Evolutionary conservation across 2,888 invertebrate species (phyloP).

Genomic region (Lycia hirtaria): DNA sequence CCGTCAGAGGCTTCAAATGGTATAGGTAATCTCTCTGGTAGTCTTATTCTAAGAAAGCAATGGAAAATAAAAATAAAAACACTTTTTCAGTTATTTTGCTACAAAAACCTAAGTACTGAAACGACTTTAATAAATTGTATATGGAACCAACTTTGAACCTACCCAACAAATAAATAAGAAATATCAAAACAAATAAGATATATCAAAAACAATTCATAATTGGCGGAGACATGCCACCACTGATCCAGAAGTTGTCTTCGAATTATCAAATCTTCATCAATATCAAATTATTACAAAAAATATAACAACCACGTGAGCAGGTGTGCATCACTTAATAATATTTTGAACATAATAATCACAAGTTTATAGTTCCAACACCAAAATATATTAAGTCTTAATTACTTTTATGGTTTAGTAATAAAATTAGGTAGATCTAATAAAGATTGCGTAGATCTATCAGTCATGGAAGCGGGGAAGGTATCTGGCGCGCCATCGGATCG

Average conservation of each 20-base stretch:
- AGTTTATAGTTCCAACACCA: slow-evolving; percentile 38
- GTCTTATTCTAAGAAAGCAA: no score
- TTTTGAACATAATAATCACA: slow-evolving; percentile 39
- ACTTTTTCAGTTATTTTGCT: no score
- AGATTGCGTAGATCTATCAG: slow-evolving; percentile 40
- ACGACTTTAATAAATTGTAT: no score
- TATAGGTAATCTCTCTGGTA: no score
- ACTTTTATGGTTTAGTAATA: slow-evolving; percentile 42
- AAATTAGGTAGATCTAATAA: slow-evolving; percentile 45
- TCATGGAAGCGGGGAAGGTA: slow-evolving; percentile 19
- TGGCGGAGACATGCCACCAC: slow-evolving; percentile 10
- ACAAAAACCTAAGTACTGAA: no score
- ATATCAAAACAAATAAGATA: no score
- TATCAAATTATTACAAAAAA: background rate
- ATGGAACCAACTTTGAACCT: no score
- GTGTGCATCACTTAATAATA: slow-evolving; percentile 34
- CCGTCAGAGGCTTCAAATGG: no score
- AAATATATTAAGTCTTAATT: slow-evolving; percentile 45
- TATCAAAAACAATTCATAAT: no score
- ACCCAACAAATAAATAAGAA: no score
- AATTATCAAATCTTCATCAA: slow-evolving; percentile 9
- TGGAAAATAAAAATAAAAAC: no score
- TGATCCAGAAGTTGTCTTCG: no score
- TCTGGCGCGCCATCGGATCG: slow-evolving; percentile 11
- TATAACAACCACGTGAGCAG: slow-evolving; percentile 25